Evolutionary conservation across 2,797 vertebrate genomes (phyloP), one percentile per base, ranked within the genome.

Genomic region (Erethizon dorsatum): DNA sequence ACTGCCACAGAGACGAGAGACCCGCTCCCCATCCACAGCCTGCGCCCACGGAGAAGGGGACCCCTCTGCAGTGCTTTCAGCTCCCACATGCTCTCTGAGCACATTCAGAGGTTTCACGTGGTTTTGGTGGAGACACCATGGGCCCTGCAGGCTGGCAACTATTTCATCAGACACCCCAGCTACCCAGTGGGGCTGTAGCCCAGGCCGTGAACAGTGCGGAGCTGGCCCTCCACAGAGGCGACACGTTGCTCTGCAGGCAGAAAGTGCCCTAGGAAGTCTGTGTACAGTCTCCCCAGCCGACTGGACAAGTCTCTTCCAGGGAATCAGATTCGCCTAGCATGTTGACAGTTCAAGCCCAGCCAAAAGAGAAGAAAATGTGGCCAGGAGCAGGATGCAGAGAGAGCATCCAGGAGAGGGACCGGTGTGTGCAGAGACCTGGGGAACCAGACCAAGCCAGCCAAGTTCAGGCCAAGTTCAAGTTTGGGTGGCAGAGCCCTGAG

Each of bases 21-120:
- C 15, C 31, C 2, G 0, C 11, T 10, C 28, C 14, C 14, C 5
- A 2, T 6, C 6, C 56, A 37, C 28, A 26, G 33, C 15, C 22
- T 45, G 69, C 15, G 3, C 9, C 65, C 24, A 3, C 2, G 1
- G 26, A 67, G 33, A 33, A 7, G 1, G 45, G 54, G 50, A 12
- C 5, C 13, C 11, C 5, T 2, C 11, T 24, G 5, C 52, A 3
- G 28, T 11, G 17, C 54, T n/a, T 2, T 18, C 26, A 10, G 67
- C 33, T 20, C 54, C 87, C 37, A 0, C 5, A 2, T 4, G 83
- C 22, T 28, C 47, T 59, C 71, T 5, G 2, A 52, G 28, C n/a
- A 75, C n/a, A 56, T 14, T 61, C 45, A 2, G 17, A 17, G 31
- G 12, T 7, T 78, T 37, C 0, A 2, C 9, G 52, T 41, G 41